These are phyloP conservation scores for Julus scandinavius DNA, from an alignment of 2,888 invertebrate species.

Conservation along the genomic window DNA sequence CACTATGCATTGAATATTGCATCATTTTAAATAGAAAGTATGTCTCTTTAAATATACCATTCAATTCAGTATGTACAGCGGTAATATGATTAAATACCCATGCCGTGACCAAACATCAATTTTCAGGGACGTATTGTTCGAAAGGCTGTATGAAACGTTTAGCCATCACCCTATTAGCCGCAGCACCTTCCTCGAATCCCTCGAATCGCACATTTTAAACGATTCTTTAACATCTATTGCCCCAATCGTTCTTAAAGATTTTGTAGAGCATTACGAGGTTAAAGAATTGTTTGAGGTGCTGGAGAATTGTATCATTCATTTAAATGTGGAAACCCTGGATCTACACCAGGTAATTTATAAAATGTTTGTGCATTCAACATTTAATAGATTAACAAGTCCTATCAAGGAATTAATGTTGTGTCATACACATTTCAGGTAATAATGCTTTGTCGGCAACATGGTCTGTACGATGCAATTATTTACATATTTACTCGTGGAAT, in stretches of 20 bases:
- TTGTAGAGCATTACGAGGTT: constrained; percentile 76
- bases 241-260: constrained; percentile 77
- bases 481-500: constrained; percentile 83
- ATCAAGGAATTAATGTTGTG: too few relatives aligned
- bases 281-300: constrained; percentile 70
- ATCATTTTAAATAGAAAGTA: constrained; percentile 52
- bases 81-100: constrained; percentile 5
- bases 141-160: constrained; percentile 74
- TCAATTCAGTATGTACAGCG: background rate
- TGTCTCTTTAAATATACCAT: background rate
- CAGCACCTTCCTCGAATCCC: constrained; percentile 75
- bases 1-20: constrained; percentile 55
- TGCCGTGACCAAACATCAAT: constrained; percentile 60
- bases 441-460: constrained; percentile 72
- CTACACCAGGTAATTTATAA: constrained; percentile 55
- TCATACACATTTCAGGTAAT: constrained; percentile 65
- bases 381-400: background rate
- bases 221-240: constrained; percentile 73
- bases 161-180: constrained; percentile 72
- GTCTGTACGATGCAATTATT: constrained; percentile 77
- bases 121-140: constrained; percentile 72
- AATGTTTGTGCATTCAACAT: background rate
- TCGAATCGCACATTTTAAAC: constrained; percentile 77
- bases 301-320: constrained; percentile 67
- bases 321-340: constrained; percentile 57